phyloP scores from a whole-genome alignment of 2,113 vertebrate species.

The Fregata magnificens region DNA sequence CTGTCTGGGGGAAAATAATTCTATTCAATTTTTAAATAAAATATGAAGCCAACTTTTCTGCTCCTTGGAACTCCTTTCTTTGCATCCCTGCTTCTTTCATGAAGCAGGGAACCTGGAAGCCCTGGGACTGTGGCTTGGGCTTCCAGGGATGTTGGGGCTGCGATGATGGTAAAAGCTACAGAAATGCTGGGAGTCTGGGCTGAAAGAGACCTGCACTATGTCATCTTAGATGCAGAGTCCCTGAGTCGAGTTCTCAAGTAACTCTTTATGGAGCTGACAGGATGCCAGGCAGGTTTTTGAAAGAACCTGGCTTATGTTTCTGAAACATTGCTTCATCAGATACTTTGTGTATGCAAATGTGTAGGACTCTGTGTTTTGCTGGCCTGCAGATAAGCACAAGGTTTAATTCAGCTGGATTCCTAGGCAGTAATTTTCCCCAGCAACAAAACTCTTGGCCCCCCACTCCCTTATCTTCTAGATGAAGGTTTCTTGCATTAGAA shows the following conservation, averaged over 20 bases:
- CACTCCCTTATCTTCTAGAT: not conserved
- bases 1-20: not conserved
- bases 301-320: not conserved
- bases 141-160: not conserved
- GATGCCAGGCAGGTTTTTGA: not conserved
- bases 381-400: not conserved
- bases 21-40: not conserved
- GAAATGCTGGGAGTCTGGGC: not conserved
- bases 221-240: not conserved
- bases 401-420: not conserved
- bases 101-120: not conserved
- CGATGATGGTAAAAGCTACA: not conserved
- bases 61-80: not conserved
- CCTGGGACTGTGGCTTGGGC: not conserved
- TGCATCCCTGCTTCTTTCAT: not conserved
- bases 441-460: not conserved
- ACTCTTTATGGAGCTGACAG: not conserved
- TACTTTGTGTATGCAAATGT: not conserved
- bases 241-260: not conserved
- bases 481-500: not conserved
- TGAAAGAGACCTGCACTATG: fast-evolving
- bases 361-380: not conserved
- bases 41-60: not conserved
- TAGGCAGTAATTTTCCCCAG: not conserved
- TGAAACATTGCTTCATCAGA: not conserved